Evolutionary conservation across 2,888 invertebrate species (phyloP).

Genomic region (Lepidocyrtinus sp.): DNA sequence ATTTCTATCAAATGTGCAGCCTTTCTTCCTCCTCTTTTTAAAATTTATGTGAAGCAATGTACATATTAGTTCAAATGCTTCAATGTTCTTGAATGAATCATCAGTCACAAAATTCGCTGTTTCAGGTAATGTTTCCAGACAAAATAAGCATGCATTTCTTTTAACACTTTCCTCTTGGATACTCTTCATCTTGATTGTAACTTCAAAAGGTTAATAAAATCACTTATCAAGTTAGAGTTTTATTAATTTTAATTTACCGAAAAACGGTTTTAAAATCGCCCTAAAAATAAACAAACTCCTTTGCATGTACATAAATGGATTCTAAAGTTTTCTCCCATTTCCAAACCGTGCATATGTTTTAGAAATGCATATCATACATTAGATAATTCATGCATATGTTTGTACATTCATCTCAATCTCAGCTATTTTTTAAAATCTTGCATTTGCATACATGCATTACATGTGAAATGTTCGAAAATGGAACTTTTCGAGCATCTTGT

Average conservation of each 20-base stretch:
- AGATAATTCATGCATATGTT: too few relatives aligned
- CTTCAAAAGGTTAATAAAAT: not conserved
- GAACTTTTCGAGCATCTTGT: too few relatives aligned
- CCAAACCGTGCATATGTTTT: too few relatives aligned
- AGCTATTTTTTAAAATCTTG: too few relatives aligned
- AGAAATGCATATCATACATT: too few relatives aligned
- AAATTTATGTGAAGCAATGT: not conserved
- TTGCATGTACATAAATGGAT: slow-evolving; percentile 17
- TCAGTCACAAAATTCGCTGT: not conserved
- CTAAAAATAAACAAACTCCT: too few relatives aligned
- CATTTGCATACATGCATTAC: too few relatives aligned
- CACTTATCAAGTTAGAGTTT: not conserved
- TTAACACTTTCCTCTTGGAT: not conserved
- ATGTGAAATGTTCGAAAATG: too few relatives aligned
- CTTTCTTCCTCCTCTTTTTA: not conserved
- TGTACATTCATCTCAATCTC: too few relatives aligned
- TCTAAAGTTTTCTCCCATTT: not conserved
- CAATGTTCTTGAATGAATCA: slow-evolving; percentile 2
- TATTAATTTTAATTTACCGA: slow-evolving; percentile 24
- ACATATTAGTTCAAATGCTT: slow-evolving; percentile 1
- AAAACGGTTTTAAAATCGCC: too few relatives aligned
- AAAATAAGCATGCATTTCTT: slow-evolving; percentile 10
- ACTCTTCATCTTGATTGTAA: not conserved
- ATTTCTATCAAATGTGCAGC: not conserved
- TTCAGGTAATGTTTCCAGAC: not conserved